Base-by-base conservation (phyloP, 2,113 vertebrate species). In the Mobula birostris region DNA sequence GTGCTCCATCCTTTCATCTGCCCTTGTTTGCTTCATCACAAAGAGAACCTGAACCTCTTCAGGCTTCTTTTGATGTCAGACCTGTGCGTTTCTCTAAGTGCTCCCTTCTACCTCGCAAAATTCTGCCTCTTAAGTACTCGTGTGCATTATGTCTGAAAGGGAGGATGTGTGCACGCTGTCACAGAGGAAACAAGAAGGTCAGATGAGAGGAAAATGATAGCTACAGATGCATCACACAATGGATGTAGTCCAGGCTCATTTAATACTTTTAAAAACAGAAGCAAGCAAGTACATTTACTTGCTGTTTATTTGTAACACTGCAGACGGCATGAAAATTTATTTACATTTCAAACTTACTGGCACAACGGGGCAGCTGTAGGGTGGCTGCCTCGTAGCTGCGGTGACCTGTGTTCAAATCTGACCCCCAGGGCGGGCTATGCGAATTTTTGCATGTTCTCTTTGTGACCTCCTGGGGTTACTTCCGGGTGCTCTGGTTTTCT, bases 1-100 rank as follows among this genome's bases (percentile, higher is more conserved):
- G 97, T 97, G 96, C 97, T 96, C 97, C 96, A 95, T 95, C 97
- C 97, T 98, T 98, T 98, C 97, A 98, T 98, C 98, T 98, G 96
- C 95, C 95, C 97, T 96, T 96, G 96, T 96, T 95, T 63, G 87
- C 87, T 95, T 95, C 97, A 96, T 96, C 96, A 96, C 97, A 98
- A 98, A 97, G 95, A 96, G 96, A 95, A 95, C 95, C 95, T 6
- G 14, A 97, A 97, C 97, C 96, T 97, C 96, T 95, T 96, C 96
- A 95, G 95, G 95, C 95, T 95, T 95, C 97, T 97, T 98, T 98
- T 98, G 97, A 98, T 97, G 96, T 97, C 97, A 94, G 96, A 97
- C 97, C 97, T 96, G 97, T 97, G 97, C 97, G 96, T 96, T 96
- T 95, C 95, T 48, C 36, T 93, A 93, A 93, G 91, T 93, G 91